Evolutionary conservation across 2,797 vertebrate species (phyloP).

Genomic region (Melopsittacus undulatus): DNA sequence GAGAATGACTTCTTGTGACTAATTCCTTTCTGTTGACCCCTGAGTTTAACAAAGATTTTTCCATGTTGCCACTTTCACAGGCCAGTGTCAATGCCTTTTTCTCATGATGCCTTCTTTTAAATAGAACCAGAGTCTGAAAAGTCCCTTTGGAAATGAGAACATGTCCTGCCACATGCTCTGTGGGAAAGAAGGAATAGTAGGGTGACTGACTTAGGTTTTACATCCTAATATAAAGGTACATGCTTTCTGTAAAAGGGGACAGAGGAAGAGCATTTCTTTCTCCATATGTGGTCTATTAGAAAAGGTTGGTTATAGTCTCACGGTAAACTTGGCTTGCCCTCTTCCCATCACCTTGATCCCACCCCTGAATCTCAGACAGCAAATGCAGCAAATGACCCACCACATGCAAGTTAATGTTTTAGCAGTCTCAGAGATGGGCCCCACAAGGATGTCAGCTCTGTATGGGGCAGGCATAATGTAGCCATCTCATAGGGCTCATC

Average conservation of each 20-base stretch:
- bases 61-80: not conserved
- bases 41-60: not conserved
- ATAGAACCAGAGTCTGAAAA: not conserved
- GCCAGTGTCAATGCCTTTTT: not conserved
- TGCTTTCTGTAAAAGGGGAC: not conserved
- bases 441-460: not conserved
- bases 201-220: not conserved
- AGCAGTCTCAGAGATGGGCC: not conserved
- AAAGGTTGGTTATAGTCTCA: conserved; percentile 12
- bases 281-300: not conserved
- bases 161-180: not conserved
- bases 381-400: not conserved
- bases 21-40: not conserved
- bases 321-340: conserved; percentile 12
- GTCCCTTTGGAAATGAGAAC: conserved; percentile 9
- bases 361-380: not conserved
- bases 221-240: not conserved
- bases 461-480: not conserved
- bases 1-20: not conserved
- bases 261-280: not conserved
- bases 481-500: not conserved
- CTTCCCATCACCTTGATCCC: conserved; percentile 23
- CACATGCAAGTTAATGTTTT: not conserved
- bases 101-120: conserved; percentile 10
- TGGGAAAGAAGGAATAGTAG: not conserved